Evolutionary conservation across 2,888 invertebrate species (phyloP).

Genomic region (Drosophila imparisetae): DNA sequence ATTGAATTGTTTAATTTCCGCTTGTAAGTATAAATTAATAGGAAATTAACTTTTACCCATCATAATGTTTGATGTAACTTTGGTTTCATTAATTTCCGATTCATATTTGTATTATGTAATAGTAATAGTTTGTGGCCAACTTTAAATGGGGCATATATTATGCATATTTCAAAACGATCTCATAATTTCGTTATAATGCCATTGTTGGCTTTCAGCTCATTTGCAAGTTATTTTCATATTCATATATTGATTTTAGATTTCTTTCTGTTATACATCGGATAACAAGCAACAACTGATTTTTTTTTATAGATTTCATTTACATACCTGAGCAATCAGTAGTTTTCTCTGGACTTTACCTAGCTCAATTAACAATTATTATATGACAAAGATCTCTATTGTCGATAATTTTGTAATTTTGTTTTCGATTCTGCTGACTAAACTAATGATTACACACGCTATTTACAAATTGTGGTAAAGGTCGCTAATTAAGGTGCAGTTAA

Average conservation of each 20-base stretch:
- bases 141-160: constrained; percentile 14
- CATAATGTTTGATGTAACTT: constrained; percentile 1
- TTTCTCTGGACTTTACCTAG: not conserved
- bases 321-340: not conserved
- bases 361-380: not conserved
- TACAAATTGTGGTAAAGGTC: constrained; percentile 1
- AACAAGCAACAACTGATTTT: not conserved
- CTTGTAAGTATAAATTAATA: not conserved
- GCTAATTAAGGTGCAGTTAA: constrained; percentile 14
- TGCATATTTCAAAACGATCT: constrained; percentile 21
- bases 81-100: constrained; percentile 5
- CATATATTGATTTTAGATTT: constrained; percentile 5
- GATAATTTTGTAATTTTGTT: constrained; percentile 1
- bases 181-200: constrained; percentile 14
- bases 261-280: not conserved
- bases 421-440: not conserved
- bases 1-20: constrained; percentile 2
- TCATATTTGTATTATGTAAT: constrained; percentile 7
- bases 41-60: constrained; percentile 13
- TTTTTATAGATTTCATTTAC: not conserved
- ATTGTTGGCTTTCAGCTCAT: constrained; percentile 23
- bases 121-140: constrained; percentile 11
- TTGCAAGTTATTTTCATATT: constrained; percentile 23
- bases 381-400: not conserved
- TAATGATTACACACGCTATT: constrained; percentile 7